A percentile compares a stretch with the other conserved stretches of the same genome.
phyloP scores from a whole-genome alignment of 2,113 vertebrate genomes.

The Upupa epops region DNA sequence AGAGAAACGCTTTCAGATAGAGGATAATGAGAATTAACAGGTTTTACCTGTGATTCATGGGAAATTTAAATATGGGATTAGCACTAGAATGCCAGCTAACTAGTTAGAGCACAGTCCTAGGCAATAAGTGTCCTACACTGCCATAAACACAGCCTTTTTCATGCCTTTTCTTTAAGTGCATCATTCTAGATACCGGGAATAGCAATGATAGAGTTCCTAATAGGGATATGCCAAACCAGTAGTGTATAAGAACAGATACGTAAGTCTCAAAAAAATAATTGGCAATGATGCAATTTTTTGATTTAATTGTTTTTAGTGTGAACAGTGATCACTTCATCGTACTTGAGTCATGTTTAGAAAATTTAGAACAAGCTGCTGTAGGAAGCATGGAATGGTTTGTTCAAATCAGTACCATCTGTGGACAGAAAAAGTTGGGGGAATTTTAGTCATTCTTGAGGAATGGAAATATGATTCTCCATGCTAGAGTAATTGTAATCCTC shows the following conservation, averaged over 20 bases:
- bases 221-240: not conserved
- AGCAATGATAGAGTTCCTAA: not conserved
- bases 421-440: conserved; percentile 62
- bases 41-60: not conserved
- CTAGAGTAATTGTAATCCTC: conserved; percentile 78
- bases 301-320: conserved; percentile 46
- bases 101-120: not conserved
- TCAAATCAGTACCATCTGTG: conserved; percentile 82
- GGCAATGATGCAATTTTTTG: conserved; percentile 42
- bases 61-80: not conserved
- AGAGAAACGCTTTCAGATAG: not conserved
- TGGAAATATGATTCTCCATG: conserved; percentile 81
- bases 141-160: not conserved
- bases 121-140: not conserved
- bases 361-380: conserved; percentile 76
- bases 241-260: not conserved
- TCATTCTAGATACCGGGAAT: not conserved
- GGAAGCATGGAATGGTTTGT: conserved; percentile 76
- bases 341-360: conserved; percentile 77
- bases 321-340: conserved; percentile 74
- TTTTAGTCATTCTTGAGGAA: conserved; percentile 81
- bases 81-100: not conserved
- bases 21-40: not conserved
- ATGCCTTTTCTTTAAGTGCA: not conserved
- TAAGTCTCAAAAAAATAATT: conserved; percentile 37